Evolutionary conservation across 2,797 vertebrate genomes (phyloP).

Genomic region (Muscicapa comitata): DNA sequence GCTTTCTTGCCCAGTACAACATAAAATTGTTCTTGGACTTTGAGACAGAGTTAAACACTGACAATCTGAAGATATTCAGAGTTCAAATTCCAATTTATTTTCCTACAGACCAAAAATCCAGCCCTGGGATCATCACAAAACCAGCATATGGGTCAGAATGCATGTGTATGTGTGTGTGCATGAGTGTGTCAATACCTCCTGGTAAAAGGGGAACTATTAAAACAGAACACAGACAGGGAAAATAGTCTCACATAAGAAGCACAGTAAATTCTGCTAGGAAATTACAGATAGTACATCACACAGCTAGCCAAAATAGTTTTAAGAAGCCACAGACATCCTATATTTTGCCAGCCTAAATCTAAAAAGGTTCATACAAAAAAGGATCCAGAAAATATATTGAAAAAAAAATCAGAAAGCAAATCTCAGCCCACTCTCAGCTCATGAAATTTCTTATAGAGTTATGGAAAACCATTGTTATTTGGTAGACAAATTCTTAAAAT

Average conservation of each 20-base stretch:
- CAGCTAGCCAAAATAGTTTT: background rate
- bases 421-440: background rate
- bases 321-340: accelerated
- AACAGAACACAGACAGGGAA: background rate
- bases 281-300: background rate
- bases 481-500: background rate
- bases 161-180: accelerated
- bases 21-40: background rate
- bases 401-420: background rate
- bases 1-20: background rate
- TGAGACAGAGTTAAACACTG: background rate
- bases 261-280: background rate
- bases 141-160: background rate
- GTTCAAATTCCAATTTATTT: background rate
- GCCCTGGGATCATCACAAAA: background rate
- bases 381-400: background rate
- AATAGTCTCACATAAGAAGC: background rate
- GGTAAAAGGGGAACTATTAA: background rate
- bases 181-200: background rate
- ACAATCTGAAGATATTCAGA: background rate
- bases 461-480: background rate
- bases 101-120: background rate
- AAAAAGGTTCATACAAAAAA: background rate
- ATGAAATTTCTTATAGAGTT: background rate
- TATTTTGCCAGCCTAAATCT: background rate